A percentile compares a stretch with the other conserved stretches of the same genome.
These are phyloP conservation scores for Pachypeltis micranthus DNA, from an alignment of 1,140 invertebrate species.

Conservation along the genomic window DNA sequence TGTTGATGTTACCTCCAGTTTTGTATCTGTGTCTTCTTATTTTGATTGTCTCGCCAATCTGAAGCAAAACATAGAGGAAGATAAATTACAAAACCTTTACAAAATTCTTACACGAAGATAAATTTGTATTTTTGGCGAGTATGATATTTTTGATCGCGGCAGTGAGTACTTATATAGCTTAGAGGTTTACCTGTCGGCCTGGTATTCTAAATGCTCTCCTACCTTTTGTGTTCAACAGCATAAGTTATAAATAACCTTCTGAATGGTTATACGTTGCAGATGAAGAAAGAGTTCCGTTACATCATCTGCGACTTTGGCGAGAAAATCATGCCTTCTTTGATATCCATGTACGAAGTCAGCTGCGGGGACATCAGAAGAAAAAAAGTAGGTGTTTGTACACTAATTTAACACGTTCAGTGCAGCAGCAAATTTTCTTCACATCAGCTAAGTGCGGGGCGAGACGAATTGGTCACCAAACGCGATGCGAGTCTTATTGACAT, in stretches of 20 bases:
- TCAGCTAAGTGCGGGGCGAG: too few species aligned
- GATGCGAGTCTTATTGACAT: too few species aligned
- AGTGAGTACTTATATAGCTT: too few species aligned
- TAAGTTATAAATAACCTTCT: background rate
- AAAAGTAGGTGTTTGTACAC: background rate
- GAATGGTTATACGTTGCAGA: background rate
- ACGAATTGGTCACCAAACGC: too few species aligned
- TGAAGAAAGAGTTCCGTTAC: conserved; percentile 1
- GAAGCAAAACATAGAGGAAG: too few species aligned
- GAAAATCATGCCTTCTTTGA: background rate
- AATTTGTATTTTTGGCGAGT: background rate
- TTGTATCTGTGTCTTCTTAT: background rate
- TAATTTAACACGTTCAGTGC: background rate
- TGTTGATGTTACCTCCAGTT: too few species aligned
- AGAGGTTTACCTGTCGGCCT: background rate
- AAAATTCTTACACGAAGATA: too few species aligned
- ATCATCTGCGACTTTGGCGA: conserved; percentile 7
- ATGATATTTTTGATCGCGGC: background rate
- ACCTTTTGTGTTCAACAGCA: background rate
- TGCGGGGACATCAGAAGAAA: background rate
- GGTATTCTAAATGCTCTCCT: background rate
- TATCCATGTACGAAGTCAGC: background rate
- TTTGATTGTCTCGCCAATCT: too few species aligned
- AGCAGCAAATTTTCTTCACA: too few species aligned
- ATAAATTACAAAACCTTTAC: too few species aligned